phyloP scores from a whole-genome alignment of 2,888 invertebrate genomes.

The Cynaeus angustus region DNA sequence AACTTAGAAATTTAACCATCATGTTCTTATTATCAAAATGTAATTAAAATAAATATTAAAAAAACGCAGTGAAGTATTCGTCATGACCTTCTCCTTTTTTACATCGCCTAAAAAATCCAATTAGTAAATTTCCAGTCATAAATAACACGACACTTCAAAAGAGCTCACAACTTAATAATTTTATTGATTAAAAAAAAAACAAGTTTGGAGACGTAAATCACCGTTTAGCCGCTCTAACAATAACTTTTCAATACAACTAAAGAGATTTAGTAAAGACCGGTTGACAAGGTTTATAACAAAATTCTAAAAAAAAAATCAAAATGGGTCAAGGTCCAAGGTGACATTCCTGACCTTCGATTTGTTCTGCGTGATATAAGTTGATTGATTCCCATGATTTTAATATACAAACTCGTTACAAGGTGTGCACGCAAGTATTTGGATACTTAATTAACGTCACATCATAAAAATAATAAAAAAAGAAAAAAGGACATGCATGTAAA shows the following conservation, averaged over 20 bases:
- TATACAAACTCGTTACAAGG: not conserved
- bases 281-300: not conserved
- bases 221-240: too few relatives aligned
- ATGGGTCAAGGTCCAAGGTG: not conserved
- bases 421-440: not conserved
- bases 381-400: constrained; percentile 2
- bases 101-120: too few relatives aligned
- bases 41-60: constrained; percentile 20
- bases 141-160: too few relatives aligned
- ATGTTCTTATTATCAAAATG: constrained; percentile 32
- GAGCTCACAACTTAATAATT: too few relatives aligned
- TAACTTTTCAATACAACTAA: too few relatives aligned
- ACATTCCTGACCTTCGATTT: not conserved
- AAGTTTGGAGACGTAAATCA: too few relatives aligned
- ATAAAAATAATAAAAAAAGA: too few relatives aligned
- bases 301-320: not conserved
- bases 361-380: not conserved
- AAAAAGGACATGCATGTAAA: too few relatives aligned
- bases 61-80: not conserved
- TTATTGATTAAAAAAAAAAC: too few relatives aligned
- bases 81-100: too few relatives aligned
- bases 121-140: too few relatives aligned
- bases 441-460: not conserved
- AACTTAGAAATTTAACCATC: constrained; percentile 21
- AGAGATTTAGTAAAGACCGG: too few relatives aligned